phyloP scores from a whole-genome alignment of 2,888 invertebrate species.

The Conops quadrifasciatus region DNA sequence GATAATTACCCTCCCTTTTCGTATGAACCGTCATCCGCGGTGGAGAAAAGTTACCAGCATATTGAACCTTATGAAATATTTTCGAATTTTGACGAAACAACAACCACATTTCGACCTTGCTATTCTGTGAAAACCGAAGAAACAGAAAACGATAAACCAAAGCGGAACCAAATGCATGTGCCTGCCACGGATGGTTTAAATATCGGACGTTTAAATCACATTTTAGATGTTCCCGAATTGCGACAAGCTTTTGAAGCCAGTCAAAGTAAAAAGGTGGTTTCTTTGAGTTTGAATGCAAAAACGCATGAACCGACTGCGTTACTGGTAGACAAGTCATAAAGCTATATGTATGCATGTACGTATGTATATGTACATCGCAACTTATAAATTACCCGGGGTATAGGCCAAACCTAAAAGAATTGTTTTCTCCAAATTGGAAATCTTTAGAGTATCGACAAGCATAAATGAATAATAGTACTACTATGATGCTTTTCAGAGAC shows the following conservation, averaged over 20 bases:
- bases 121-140: conserved; percentile 12
- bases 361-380: no score
- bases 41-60: conserved; percentile 10
- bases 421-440: no score
- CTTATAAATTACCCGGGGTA: no score
- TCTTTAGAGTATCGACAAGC: no score
- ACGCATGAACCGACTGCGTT: conserved; percentile 49
- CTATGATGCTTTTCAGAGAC: no score
- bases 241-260: conserved; percentile 58
- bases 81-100: conserved; percentile 20
- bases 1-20: conserved; percentile 58
- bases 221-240: conserved; percentile 59
- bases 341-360: no score
- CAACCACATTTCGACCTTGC: neutral
- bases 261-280: conserved; percentile 37
- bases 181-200: conserved; percentile 40
- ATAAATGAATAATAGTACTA: no score
- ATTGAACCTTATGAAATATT: conserved; percentile 23
- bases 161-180: no score
- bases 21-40: conserved; percentile 23
- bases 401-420: no score
- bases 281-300: conserved; percentile 47
- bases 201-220: conserved; percentile 53
- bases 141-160: conserved; percentile 40
- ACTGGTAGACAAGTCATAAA: no score